phyloP scores from a whole-genome alignment of 2,888 invertebrate genomes.

The Carpatolechia fugitivella region DNA sequence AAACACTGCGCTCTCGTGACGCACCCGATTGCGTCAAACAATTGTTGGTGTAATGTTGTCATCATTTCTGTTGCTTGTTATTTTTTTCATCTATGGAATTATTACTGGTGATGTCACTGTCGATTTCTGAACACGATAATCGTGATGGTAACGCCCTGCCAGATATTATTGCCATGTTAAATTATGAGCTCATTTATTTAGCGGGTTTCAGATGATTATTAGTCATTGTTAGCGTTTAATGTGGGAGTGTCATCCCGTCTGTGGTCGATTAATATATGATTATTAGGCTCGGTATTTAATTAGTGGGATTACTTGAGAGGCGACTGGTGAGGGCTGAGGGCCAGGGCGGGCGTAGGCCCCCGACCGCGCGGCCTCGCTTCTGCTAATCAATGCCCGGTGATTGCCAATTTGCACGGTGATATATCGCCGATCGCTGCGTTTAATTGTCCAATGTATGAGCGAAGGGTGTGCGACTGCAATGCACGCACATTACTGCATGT shows the following conservation, averaged over 20 bases:
- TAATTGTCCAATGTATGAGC: constrained; percentile 34
- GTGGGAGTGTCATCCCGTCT: constrained; percentile 51
- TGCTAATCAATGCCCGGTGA: constrained; percentile 58
- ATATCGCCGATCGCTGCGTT: constrained; percentile 51
- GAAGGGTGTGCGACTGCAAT: not conserved
- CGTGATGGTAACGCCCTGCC: constrained; percentile 62
- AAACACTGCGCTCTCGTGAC: constrained; percentile 47
- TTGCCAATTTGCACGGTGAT: constrained; percentile 65
- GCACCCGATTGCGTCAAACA: constrained; percentile 59
- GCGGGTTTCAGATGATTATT: constrained; percentile 51
- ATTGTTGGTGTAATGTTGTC: constrained; percentile 58
- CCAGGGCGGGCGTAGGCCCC: constrained; percentile 21
- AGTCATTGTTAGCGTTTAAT: constrained; percentile 50
- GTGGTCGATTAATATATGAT: constrained; percentile 66
- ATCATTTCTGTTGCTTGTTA: constrained; percentile 51
- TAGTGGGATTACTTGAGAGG: constrained; percentile 43
- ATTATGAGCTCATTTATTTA: constrained; percentile 64
- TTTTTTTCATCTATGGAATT: constrained; percentile 58
- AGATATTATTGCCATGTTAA: constrained; percentile 52
- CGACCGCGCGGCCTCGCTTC: constrained; percentile 33
- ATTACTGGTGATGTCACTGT: constrained; percentile 64
- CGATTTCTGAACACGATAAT: constrained; percentile 62
- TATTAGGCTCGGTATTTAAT: constrained; percentile 56
- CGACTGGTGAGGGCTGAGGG: constrained; percentile 26
- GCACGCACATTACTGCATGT: not conserved